Evolutionary conservation across 2,797 vertebrate genomes (phyloP), one percentile per base, ranked within the genome.

Genomic region (Sphaeramia orbicularis): DNA sequence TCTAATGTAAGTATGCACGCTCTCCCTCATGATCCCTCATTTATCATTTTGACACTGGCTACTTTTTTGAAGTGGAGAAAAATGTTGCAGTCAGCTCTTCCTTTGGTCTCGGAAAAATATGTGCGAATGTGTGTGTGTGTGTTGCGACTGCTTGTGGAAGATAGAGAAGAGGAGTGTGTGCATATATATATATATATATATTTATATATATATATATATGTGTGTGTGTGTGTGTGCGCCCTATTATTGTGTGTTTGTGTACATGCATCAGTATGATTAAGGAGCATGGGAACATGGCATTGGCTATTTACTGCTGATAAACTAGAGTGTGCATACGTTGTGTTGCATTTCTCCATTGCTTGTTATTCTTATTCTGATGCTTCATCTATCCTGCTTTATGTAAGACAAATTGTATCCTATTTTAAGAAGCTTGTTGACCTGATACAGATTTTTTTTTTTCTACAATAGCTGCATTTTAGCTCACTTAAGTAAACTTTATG

Each of bases 51-150:
- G 93, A 94, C 93, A 94, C 87, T 62, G 88, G 90, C 91, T 92
- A 92, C 92, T 92, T 93, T 92, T 94, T 91, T 93, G 91, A 93
- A 93, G 91, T 92, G 91, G 87, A 91, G 89, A 92, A 93, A 93
- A 94, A 94, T 92, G 92, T 92, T 91, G 90, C 89, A 90, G 92
- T 94, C 90, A 93, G 92, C 92, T 90, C 91, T 93, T 94, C 91
- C 90, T 92, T 89, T 87, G 85, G 85, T 90, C 88, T 87, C 55
- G 49, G 71, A 82, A 86, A 55, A 89, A 78, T 62, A 74, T 75
- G 86, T 87, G 84, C 65, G 83, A 78, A 83, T 80, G 85, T 68
- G 88, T 32, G 85, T 24, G 79, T 45, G 42, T 14, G 14, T 42
- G 14, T 47, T 71, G 71, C 19, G 10, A 72, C 74, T 80, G 83